phyloP scores from a whole-genome alignment of 1,140 invertebrate species.

The Adoxophyes honmai region DNA sequence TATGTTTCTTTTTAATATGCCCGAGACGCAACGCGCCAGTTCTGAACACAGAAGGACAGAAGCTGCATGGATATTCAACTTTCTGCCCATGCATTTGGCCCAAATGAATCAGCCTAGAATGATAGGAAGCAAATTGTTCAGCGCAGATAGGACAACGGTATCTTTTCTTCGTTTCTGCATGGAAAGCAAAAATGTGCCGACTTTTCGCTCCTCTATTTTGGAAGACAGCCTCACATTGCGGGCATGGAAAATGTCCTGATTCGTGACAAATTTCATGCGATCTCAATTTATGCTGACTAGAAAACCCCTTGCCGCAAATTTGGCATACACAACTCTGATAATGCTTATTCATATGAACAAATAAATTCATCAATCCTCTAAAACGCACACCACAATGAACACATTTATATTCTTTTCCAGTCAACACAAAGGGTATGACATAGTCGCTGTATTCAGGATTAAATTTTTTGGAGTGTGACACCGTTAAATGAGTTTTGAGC shows the following conservation, averaged over 20 bases:
- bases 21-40: conserved; percentile 34
- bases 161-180: conserved; percentile 40
- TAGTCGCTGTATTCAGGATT: conserved; percentile 36
- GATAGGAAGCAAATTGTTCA: conserved; percentile 37
- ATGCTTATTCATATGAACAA: conserved; percentile 62
- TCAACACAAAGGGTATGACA: conserved; percentile 45
- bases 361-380: conserved; percentile 43
- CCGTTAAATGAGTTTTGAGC: conserved; percentile 39
- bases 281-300: conserved; percentile 71
- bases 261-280: conserved; percentile 76
- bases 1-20: conserved; percentile 45
- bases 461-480: conserved; percentile 29
- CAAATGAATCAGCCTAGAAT: conserved; percentile 43
- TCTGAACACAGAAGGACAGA: conserved; percentile 41
- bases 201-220: conserved; percentile 33
- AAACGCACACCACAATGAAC: conserved; percentile 50
- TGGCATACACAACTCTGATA: conserved; percentile 78
- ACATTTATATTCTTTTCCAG: conserved; percentile 44
- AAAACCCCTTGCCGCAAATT: conserved; percentile 81
- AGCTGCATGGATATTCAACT: conserved; percentile 42
- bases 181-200: conserved; percentile 29
- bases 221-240: conserved; percentile 84
- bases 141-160: conserved; percentile 51
- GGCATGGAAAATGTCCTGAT: conserved; percentile 80
- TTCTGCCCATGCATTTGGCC: conserved; percentile 44